phyloP scores from a whole-genome alignment of 2,888 invertebrate genomes.

The Sphinx pinastri region DNA sequence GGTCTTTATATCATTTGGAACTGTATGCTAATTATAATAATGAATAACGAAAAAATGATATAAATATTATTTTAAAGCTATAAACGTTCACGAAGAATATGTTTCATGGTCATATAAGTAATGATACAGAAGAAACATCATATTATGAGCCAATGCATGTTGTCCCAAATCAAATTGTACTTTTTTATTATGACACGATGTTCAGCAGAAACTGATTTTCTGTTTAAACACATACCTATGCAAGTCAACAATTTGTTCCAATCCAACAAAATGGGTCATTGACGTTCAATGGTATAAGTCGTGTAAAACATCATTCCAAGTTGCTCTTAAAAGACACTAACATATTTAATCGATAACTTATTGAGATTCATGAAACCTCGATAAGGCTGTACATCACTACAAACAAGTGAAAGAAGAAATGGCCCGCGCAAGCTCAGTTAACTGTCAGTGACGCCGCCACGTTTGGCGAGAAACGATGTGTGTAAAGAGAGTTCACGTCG shows the following conservation, averaged over 20 bases:
- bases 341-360: background rate
- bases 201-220: too few species aligned
- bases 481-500: conserved; percentile 17
- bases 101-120: too few species aligned
- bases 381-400: background rate
- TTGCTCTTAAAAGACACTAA: background rate
- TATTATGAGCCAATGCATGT: background rate
- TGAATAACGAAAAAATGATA: too few species aligned
- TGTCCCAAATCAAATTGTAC: background rate
- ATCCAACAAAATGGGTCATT: background rate
- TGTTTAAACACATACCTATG: too few species aligned
- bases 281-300: background rate
- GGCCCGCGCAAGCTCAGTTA: conserved; percentile 43
- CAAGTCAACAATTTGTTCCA: too few species aligned
- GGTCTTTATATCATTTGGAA: background rate
- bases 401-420: conserved; percentile 72
- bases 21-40: background rate
- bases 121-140: too few species aligned
- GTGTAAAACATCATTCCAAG: background rate
- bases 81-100: too few species aligned
- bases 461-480: conserved; percentile 60
- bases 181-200: background rate
- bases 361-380: background rate
- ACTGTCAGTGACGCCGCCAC: conserved; percentile 54
- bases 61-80: too few species aligned